Base-by-base conservation (phyloP, 2,113 vertebrate genomes). In the Condylura cristata region DNA sequence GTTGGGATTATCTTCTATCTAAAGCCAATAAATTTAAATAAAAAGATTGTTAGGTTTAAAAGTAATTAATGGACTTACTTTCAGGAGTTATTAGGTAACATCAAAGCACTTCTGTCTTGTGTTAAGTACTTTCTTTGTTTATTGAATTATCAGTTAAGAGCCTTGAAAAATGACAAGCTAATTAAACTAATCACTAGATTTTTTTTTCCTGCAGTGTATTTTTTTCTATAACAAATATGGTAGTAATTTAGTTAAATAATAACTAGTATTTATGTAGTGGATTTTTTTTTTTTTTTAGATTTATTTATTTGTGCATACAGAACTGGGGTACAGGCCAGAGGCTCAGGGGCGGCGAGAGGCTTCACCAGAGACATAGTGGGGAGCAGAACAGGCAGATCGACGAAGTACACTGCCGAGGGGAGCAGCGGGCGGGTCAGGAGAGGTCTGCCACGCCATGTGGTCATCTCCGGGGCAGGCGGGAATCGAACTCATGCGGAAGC, bases 101-200 rank as follows among this genome's bases (percentile, higher is more conserved):
- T 75, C 32, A 89, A 41, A 65, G 90, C 53, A 80, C 7, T 60
- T 75, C 51, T 83, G 4, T 66, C 71, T 72, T 92, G n/a, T 8
- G 13, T 6, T n/a, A 75, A 63, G 14, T 74, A 65, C 39, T 89
- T 5, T 58, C 28, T 81, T 5, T 65, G 8, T 86, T 85, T 7
- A 92, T 26, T 61, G 81, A 94, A 56, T 56, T 68, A 51, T 58
- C 16, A 91, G 34, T 34, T 86, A 93, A 87, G 28, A 56, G 18
- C 85, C 39, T 71, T 76, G 16, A 65, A 78, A 86, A 75, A 44
- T 84, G 65, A 39, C 85, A 95, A 89, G 58, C 11, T 32, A 72
- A 80, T 78, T 83, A 82, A 86, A 81, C 34, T 81, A 85, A 70
- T 89, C 5, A 70, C 24, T 70, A 44, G 16, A 22, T 48, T 78